phyloP scores from a whole-genome alignment of 2,797 vertebrate genomes.

The Notolabrus celidotus region DNA sequence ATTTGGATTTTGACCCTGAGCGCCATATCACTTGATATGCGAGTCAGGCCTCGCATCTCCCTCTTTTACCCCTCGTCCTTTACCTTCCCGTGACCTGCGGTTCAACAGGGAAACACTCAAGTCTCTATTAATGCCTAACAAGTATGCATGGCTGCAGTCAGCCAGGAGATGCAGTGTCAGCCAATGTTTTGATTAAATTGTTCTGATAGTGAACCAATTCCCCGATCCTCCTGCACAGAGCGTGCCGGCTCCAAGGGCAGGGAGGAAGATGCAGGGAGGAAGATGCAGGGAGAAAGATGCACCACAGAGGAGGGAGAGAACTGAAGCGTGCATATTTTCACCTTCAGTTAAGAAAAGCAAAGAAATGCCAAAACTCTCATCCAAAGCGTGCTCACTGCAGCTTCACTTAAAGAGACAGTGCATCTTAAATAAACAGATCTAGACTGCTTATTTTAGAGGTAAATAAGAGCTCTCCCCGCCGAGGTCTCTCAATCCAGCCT shows the following conservation, averaged over 20 bases:
- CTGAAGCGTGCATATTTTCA: neutral
- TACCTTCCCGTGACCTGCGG: constrained; percentile 29
- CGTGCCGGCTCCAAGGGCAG: constrained; percentile 35
- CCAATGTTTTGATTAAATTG: constrained; percentile 57
- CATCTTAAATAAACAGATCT: neutral
- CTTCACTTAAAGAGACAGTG: neutral
- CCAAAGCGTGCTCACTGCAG: too few species aligned
- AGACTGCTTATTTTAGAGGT: too few species aligned
- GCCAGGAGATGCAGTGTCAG: constrained; percentile 55
- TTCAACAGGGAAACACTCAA: constrained; percentile 51
- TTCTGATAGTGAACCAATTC: constrained; percentile 44
- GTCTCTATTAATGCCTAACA: constrained; percentile 60
- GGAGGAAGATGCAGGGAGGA: neutral
- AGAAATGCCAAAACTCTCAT: neutral
- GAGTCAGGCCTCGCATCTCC: constrained; percentile 17
- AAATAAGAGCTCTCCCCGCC: too few species aligned
- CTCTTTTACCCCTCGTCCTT: constrained; percentile 34
- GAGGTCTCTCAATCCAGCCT: neutral
- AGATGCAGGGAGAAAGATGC: neutral
- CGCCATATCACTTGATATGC: constrained; percentile 20
- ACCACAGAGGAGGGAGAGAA: neutral
- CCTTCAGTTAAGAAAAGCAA: neutral
- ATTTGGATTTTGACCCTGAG: constrained; percentile 2
- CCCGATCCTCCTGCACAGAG: constrained; percentile 19
- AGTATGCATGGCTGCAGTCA: constrained; percentile 49